Conservation (phyloP, 1,140 invertebrate species). For the Drosophila serrata region DNA sequence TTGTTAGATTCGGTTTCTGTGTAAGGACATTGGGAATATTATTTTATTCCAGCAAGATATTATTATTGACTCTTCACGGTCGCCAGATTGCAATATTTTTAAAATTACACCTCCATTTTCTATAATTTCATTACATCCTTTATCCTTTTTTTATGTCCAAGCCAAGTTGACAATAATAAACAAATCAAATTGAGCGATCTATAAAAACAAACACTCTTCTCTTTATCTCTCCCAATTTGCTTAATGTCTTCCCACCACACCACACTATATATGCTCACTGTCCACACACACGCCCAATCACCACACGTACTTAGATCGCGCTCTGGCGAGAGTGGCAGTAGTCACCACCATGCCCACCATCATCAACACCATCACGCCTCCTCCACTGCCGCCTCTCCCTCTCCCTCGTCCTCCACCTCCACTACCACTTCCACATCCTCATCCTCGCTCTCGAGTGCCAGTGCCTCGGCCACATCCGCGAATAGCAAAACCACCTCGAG, state of each 20-base stretch:
- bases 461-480: slow-evolving; percentile 11
- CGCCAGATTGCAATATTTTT: neutral
- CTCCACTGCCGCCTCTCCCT: slow-evolving; percentile 19
- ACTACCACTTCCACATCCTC: slow-evolving; percentile 38
- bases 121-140: neutral
- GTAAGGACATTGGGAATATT: too few species aligned
- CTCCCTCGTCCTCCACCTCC: slow-evolving; percentile 37
- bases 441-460: slow-evolving; percentile 22
- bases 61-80: neutral
- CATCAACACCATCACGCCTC: slow-evolving; percentile 54
- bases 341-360: slow-evolving; percentile 69
- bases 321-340: slow-evolving; percentile 80
- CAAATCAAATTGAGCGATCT: slow-evolving; percentile 20
- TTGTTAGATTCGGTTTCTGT: too few species aligned
- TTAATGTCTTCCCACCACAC: slow-evolving; percentile 60
- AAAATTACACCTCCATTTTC: neutral
- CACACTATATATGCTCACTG: slow-evolving; percentile 18
- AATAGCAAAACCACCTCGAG: slow-evolving; percentile 66
- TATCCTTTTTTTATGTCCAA: neutral
- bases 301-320: slow-evolving; percentile 73
- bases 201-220: slow-evolving; percentile 43
- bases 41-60: too few species aligned
- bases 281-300: slow-evolving; percentile 1
- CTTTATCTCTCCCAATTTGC: slow-evolving; percentile 64
- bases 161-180: neutral